phyloP scores from a whole-genome alignment of 1,140 invertebrate genomes.

The Grapholita molesta region DNA sequence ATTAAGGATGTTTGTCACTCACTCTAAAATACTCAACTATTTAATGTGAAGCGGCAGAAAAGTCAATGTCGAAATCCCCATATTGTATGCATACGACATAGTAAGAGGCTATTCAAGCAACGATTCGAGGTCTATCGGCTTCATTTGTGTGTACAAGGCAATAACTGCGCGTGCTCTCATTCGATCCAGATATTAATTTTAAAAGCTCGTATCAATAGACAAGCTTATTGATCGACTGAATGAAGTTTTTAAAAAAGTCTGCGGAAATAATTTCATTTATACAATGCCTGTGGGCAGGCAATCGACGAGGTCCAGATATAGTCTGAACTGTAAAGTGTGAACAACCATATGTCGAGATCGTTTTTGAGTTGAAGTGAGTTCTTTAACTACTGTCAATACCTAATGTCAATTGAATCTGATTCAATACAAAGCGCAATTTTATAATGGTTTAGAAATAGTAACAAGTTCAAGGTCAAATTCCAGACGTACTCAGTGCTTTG shows the following conservation, averaged over 20 bases:
- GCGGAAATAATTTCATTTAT: background rate
- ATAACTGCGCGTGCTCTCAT: slow-evolving; percentile 4
- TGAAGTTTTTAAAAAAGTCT: background rate
- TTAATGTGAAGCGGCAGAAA: background rate
- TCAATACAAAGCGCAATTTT: background rate
- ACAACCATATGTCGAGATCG: too few species aligned
- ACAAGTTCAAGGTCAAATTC: background rate
- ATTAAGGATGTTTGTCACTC: background rate
- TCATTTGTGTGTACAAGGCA: slow-evolving; percentile 9
- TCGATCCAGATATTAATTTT: background rate
- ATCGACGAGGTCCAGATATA: too few species aligned
- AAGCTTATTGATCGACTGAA: background rate
- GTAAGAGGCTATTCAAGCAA: slow-evolving; percentile 5
- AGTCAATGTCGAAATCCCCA: background rate
- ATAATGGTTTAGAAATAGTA: background rate
- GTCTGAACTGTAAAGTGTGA: too few species aligned
- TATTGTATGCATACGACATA: background rate
- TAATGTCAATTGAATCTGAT: background rate
- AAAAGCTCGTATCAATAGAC: background rate
- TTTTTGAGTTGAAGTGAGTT: too few species aligned
- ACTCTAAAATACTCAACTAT: background rate
- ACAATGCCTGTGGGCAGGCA: too few species aligned
- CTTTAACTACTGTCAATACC: too few species aligned
- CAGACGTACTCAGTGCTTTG: background rate
- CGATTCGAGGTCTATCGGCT: slow-evolving; percentile 13